Conservation (phyloP, 2,888 invertebrate species). For the Leptinotarsa tumamoca region DNA sequence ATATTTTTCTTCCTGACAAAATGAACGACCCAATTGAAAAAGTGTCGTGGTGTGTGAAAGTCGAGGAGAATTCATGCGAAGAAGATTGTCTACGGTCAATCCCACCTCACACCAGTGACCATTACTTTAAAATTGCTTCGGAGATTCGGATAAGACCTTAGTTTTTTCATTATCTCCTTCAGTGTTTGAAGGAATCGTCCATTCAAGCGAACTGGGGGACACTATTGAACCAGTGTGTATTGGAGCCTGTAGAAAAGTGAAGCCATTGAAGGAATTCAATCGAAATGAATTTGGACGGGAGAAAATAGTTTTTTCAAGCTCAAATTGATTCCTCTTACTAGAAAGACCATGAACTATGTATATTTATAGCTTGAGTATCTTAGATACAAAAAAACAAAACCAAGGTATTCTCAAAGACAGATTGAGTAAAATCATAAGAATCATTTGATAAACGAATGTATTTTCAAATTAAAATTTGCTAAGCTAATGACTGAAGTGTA, state of each 20-base stretch:
- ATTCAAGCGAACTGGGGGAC: conserved; percentile 20
- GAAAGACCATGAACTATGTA: not conserved
- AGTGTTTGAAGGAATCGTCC: conserved; percentile 33
- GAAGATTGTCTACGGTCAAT: conserved; percentile 57
- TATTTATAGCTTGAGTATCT: too few species aligned
- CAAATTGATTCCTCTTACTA: not conserved
- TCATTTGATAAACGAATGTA: too few species aligned
- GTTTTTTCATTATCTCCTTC: conserved; percentile 45
- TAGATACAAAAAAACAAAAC: too few species aligned
- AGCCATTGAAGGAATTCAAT: not conserved
- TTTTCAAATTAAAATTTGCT: too few species aligned
- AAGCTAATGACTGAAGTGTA: too few species aligned
- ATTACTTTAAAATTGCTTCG: conserved; percentile 48
- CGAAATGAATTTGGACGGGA: not conserved
- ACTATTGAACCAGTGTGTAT: not conserved
- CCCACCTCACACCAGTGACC: conserved; percentile 42
- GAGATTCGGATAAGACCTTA: conserved; percentile 35
- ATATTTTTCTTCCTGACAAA: not conserved
- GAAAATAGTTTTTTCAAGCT: not conserved
- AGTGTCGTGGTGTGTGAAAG: conserved; percentile 56
- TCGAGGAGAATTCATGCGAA: conserved; percentile 58
- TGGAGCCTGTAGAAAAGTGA: conserved; percentile 1
- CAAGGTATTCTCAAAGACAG: too few species aligned
- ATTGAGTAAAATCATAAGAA: too few species aligned
- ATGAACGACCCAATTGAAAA: conserved; percentile 54